Base-by-base conservation (phyloP, 2,888 invertebrate genomes). In the Hybos culiciformis region DNA sequence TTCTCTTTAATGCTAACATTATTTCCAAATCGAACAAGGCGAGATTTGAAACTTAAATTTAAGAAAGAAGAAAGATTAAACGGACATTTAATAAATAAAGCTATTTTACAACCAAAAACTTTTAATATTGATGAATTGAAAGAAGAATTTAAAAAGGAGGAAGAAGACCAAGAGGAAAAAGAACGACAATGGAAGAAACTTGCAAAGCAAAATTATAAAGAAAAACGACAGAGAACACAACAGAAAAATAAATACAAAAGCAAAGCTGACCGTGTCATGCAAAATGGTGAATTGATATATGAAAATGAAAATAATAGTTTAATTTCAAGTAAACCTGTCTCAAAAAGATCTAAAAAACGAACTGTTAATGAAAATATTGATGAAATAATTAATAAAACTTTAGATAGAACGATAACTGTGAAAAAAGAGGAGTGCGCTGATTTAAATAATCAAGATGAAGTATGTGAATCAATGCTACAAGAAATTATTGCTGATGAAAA, bases 11-110 rank as follows among this genome's bases (percentile, higher is more conserved):
- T 96, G 87, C 73, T 79, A 46, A 74, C 78, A 39, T 67, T 88
- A 33, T 92, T 93, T 67, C 82, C 87, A 0, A 76, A 77, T 33
- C 72, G 93, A 46, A 78, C 76, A 0, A 68, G 94, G 12, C 69
- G 77, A 42, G 92, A 94, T 55, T 69, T 96, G 9, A 94, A 94
- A 64, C 68, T 83, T 23, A 96, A 96, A 68, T 96, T 88, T 60
- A 92, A 92, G 59, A 83, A 84, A 54, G 96, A 96, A 63, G 94
- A 94, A 58, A 73, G 77, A 57, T 61, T 75, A 1, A 87, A 88
- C 66, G 67, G 72, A n/a, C 63, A 67, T 3, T 70, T 85, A 44
- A 73, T 90, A 5, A 83, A 86, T 58, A 80, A 78, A 56, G 87
- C 86, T 0, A 61, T 90, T 3, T 71, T 76, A 11, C 74, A 78